Evolutionary conservation across 2,797 vertebrate species (phyloP).

Genomic region (Echeneis naucrates): DNA sequence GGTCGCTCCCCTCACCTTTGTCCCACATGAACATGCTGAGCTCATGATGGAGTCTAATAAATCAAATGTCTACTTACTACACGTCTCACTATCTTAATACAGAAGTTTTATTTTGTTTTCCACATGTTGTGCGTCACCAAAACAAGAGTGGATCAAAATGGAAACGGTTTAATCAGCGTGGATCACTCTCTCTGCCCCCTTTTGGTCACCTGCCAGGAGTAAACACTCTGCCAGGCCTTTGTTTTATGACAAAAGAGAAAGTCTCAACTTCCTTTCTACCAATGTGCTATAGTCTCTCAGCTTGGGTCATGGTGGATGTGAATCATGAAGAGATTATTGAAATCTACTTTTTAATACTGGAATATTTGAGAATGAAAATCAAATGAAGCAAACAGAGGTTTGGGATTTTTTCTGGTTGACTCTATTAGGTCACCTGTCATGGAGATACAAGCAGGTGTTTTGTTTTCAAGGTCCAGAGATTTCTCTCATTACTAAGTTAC

Average conservation of each 20-base stretch:
- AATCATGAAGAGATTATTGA: background rate
- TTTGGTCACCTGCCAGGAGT: constrained; percentile 19
- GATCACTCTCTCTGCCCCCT: constrained; percentile 17
- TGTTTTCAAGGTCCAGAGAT: too few species aligned
- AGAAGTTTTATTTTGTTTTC: background rate
- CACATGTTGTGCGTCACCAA: constrained; percentile 12
- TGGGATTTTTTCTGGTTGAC: background rate
- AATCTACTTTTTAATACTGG: background rate
- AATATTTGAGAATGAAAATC: background rate
- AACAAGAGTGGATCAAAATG: constrained; percentile 34
- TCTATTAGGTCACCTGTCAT: background rate
- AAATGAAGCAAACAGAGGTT: background rate
- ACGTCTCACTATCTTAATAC: background rate
- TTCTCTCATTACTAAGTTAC: too few species aligned
- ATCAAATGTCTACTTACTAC: background rate
- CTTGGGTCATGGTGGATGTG: too few species aligned
- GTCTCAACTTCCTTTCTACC: constrained; percentile 2
- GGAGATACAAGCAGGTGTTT: background rate
- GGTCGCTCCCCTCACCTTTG: constrained; percentile 53
- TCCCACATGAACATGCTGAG: constrained; percentile 35
- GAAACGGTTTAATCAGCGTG: constrained; percentile 26
- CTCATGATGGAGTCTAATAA: constrained; percentile 28
- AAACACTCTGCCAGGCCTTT: constrained; percentile 50
- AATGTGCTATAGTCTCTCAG: background rate
- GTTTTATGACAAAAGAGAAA: constrained; percentile 31